phyloP scores from a whole-genome alignment of 1,140 invertebrate species.

The Cryptotermes secundus region DNA sequence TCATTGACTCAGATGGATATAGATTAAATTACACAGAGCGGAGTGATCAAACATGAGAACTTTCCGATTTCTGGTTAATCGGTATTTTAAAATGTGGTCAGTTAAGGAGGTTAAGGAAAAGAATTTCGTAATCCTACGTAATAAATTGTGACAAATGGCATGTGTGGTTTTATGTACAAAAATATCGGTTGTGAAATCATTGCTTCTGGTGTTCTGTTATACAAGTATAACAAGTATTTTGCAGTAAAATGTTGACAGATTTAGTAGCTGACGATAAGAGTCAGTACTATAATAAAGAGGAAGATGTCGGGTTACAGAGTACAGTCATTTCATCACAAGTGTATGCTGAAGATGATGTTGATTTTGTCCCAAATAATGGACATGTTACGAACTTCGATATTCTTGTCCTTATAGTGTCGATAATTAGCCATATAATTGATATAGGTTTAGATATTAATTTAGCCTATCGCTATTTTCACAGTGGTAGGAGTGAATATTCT shows the following conservation, averaged over 20 bases:
- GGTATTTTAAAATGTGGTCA: too few relatives aligned
- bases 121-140: too few relatives aligned
- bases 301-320: not conserved
- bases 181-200: not conserved
- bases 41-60: too few relatives aligned
- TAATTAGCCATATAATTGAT: conserved; percentile 63
- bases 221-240: not conserved
- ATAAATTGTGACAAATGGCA: not conserved
- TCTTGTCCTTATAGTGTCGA: conserved; percentile 52
- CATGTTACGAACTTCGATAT: conserved; percentile 50
- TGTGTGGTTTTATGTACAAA: not conserved
- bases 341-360: conserved; percentile 32
- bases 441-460: conserved; percentile 64
- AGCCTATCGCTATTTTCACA: conserved; percentile 58
- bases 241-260: not conserved
- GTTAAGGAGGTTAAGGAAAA: too few relatives aligned
- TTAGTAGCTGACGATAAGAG: not conserved
- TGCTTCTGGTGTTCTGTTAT: not conserved
- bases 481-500: conserved; percentile 55
- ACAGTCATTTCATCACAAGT: not conserved
- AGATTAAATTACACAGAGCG: too few relatives aligned
- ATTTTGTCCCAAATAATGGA: conserved; percentile 45
- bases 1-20: too few relatives aligned
- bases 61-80: too few relatives aligned
- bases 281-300: not conserved